Base-by-base conservation (phyloP, 2,113 vertebrate genomes). In the Terrapene triunguis region DNA sequence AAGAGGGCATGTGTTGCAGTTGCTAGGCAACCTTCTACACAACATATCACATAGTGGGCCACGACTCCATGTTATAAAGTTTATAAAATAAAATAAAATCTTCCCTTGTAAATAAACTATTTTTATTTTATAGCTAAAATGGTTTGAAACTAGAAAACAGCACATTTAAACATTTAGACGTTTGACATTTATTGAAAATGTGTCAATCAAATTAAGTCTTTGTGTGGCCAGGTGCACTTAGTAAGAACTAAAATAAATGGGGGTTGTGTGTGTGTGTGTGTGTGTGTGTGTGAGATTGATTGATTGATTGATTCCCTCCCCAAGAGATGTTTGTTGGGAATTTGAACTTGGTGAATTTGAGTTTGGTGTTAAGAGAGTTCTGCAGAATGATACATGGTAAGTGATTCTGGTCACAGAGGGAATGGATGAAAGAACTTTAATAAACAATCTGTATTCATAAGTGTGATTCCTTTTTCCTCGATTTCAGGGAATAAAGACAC, bases 181-280 rank as follows among this genome's bases (percentile, higher is more conserved):
- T 80, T 88, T 84, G 32, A 89, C 25, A 19, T 80, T 82, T 42
- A 38, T 92, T 87, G 6, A 19, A 94, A 94, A 97, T 95, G 65
- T 96, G 95, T 97, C 95, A 97, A 51, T 57, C 85, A 93, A 82
- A 94, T 94, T 88, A 81, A 78, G 42, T 78, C 50, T 89, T n/a
- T 10, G 92, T 94, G 94, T 94, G 95, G 72, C 92, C 90, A 83
- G 78, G 81, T 89, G 57, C 74, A 76, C 51, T 47, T 89, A 89
- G 93, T 24, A 93, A 89, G 83, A 92, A 87, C 19, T 22, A 89
- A 80, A 0, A 0, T 42, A 91, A 57, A 65, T 59, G 95, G 74
- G 10, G n/a, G 35, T 88, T n/a, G n/a, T n/a, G n/a, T n/a, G n/a
- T n/a, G n/a, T n/a, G n/a, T n/a, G n/a, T n/a, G n/a, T n/a, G n/a